phyloP scores from a whole-genome alignment of 2,888 invertebrate species.

The Sarcophaga carnaria region DNA sequence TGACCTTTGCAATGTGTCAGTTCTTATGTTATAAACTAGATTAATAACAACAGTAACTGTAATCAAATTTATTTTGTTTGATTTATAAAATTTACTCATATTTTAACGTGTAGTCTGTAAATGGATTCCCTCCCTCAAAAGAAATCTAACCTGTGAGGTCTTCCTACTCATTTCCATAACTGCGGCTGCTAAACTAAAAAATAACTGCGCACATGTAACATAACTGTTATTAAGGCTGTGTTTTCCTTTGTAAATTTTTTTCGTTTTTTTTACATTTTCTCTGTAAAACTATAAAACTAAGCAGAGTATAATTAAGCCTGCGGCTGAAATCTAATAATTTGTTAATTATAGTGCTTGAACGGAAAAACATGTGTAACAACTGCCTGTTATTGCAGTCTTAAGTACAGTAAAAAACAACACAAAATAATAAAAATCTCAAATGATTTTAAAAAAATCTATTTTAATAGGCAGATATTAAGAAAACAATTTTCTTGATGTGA shows the following conservation, averaged over 20 bases:
- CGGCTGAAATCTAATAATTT: conserved; percentile 64
- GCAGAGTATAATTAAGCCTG: conserved; percentile 55
- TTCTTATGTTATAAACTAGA: no score
- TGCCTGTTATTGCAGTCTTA: conserved; percentile 37
- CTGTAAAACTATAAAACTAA: not conserved
- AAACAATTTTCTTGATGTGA: conserved; percentile 24
- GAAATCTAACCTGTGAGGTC: no score
- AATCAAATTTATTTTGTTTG: no score
- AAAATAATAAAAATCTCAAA: not conserved
- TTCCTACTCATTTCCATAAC: no score
- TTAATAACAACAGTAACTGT: no score
- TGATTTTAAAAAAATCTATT: conserved; percentile 48
- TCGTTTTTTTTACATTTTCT: not conserved
- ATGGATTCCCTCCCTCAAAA: no score
- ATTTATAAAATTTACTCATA: no score
- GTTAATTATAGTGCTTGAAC: conserved; percentile 66
- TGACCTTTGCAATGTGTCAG: no score
- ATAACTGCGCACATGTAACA: no score
- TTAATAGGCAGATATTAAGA: conserved; percentile 40
- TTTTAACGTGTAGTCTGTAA: no score
- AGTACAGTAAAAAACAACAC: conserved; percentile 39
- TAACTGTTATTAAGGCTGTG: no score
- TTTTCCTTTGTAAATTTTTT: not conserved
- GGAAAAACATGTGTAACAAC: conserved; percentile 66
- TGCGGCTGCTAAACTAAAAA: no score